Percentiles rank a stretch among this genome's conserved stretches.
Evolutionary conservation across 2,113 vertebrate genomes (phyloP).

Genomic region (Micronycteris hirsuta): DNA sequence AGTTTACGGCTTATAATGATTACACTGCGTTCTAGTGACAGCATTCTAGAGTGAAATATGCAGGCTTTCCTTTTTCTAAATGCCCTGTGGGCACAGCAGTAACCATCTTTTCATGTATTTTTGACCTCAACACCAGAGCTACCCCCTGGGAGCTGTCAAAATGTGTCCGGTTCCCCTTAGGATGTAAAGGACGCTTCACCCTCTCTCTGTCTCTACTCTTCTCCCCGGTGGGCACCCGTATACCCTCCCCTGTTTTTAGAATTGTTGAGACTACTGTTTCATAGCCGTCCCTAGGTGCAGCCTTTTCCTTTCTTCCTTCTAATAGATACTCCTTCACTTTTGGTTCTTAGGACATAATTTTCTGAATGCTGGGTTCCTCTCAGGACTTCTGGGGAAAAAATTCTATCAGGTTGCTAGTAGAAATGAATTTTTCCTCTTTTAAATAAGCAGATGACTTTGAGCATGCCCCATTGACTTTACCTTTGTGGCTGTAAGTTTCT

Average conservation of each 20-base stretch:
- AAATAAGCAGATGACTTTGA: slow-evolving; percentile 11
- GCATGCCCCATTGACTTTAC: neutral
- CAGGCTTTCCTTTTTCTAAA: slow-evolving; percentile 22
- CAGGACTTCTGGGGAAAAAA: neutral
- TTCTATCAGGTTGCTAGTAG: slow-evolving; percentile 1
- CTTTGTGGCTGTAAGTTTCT: neutral
- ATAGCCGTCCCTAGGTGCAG: neutral
- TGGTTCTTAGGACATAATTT: slow-evolving; percentile 46
- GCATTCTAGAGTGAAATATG: slow-evolving; percentile 15
- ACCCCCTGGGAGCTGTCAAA: slow-evolving; percentile 73
- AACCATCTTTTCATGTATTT: slow-evolving; percentile 64
- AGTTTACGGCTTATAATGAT: neutral
- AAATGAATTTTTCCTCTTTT: slow-evolving; percentile 11
- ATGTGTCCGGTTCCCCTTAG: slow-evolving; percentile 64
- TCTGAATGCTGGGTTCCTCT: slow-evolving; percentile 1
- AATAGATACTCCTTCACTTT: neutral
- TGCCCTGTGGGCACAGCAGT: slow-evolving; percentile 3
- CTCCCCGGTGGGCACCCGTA: neutral
- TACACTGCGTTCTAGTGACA: neutral
- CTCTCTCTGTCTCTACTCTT: neutral
- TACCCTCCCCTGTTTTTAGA: neutral
- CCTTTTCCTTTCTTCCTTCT: neutral
- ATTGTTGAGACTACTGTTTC: slow-evolving; percentile 29
- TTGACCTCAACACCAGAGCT: slow-evolving; percentile 70
- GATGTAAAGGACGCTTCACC: slow-evolving; percentile 32